Percentiles rank a stretch among this genome's conserved stretches.
These are phyloP conservation scores for Laticauda laticaudata DNA, from an alignment of 2,113 vertebrate genomes.

Conservation along the genomic window DNA sequence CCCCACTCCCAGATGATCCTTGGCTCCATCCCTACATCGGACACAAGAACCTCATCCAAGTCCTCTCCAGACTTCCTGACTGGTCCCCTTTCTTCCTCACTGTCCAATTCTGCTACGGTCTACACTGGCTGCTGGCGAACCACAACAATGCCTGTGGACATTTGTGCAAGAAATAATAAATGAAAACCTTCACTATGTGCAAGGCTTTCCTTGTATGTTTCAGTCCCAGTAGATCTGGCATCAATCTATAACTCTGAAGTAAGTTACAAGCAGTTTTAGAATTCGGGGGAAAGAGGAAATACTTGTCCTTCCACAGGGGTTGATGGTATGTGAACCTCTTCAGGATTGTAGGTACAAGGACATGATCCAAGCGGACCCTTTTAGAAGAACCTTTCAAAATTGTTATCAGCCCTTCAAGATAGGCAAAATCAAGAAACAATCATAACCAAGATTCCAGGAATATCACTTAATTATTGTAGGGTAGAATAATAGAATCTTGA, in stretches of 20 bases:
- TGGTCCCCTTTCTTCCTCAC: too few relatives aligned
- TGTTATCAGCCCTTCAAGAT: neutral
- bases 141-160: neutral
- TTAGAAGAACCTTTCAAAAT: neutral
- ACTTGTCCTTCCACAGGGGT: neutral
- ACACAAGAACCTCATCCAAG: too few relatives aligned
- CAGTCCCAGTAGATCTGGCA: neutral
- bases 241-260: neutral
- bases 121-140: too few relatives aligned
- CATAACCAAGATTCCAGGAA: neutral
- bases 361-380: neutral
- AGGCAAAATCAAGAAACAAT: neutral
- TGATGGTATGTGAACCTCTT: neutral
- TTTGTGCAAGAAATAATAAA: neutral
- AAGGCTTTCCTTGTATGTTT: neutral
- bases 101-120: too few relatives aligned
- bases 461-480: neutral
- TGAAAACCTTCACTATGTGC: neutral
- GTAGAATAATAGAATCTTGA: neutral
- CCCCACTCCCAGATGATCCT: too few relatives aligned
- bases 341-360: neutral
- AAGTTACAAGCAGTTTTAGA: neutral
- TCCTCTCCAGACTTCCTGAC: too few relatives aligned
- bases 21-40: too few relatives aligned
- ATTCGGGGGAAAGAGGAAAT: neutral